These are phyloP conservation scores for Neria commutata DNA, from an alignment of 2,888 invertebrate genomes.

Conservation along the genomic window DNA sequence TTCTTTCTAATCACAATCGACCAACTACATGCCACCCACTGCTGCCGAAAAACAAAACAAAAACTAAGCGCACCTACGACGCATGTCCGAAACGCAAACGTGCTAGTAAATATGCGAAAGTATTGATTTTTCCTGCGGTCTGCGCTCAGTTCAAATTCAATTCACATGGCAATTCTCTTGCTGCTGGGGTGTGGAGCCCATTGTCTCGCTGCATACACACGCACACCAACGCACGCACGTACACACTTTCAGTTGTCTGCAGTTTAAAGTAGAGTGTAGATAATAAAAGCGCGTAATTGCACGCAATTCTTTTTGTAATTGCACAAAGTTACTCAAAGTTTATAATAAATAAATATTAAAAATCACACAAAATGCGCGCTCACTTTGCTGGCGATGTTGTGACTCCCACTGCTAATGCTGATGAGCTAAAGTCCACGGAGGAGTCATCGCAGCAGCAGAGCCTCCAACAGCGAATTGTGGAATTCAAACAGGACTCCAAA, in stretches of 20 bases:
- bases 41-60: neutral
- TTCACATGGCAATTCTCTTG: constrained; percentile 8
- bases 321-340: constrained; percentile 23
- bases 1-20: neutral
- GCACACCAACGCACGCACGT: constrained; percentile 6
- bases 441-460: constrained; percentile 17
- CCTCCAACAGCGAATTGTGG: constrained; percentile 60
- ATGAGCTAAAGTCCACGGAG: constrained; percentile 20
- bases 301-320: constrained; percentile 23
- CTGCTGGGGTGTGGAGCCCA: constrained; percentile 17
- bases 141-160: constrained; percentile 3
- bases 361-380: constrained; percentile 47
- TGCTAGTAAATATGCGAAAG: neutral
- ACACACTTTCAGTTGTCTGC: constrained; percentile 19
- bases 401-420: constrained; percentile 15
- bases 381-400: constrained; percentile 47
- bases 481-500: constrained; percentile 68
- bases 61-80: constrained; percentile 32
- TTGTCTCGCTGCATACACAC: constrained; percentile 10
- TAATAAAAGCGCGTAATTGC: neutral
- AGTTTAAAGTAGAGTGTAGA: too few relatives aligned
- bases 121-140: constrained; percentile 19
- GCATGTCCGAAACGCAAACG: constrained; percentile 28
- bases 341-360: constrained; percentile 10
- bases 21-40: neutral